phyloP scores from a whole-genome alignment of 2,797 vertebrate genomes.

The Lutjanus argentimaculatus region DNA sequence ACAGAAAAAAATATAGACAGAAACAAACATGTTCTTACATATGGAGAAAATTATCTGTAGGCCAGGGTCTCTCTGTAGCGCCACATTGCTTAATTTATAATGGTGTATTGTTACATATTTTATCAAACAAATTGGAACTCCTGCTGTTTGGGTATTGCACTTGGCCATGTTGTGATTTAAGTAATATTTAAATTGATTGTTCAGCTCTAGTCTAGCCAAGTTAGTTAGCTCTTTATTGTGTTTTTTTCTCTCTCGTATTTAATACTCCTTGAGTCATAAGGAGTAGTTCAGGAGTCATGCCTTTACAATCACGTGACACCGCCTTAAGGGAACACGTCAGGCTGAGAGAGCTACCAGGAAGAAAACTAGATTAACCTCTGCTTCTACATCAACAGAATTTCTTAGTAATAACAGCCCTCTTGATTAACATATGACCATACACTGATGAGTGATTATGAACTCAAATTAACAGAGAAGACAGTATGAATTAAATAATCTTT shows the following conservation, averaged over 20 bases:
- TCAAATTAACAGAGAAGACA: neutral
- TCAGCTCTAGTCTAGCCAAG: neutral
- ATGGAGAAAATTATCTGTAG: no score
- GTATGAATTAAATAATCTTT: neutral
- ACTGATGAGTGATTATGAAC: neutral
- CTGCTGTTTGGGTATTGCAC: no score
- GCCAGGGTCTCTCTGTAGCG: no score
- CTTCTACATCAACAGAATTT: neutral
- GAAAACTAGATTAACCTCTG: neutral
- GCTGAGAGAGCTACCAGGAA: constrained; percentile 9
- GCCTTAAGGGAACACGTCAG: constrained; percentile 13
- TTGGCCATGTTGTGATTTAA: no score
- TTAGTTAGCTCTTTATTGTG: neutral
- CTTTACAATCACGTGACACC: constrained; percentile 51
- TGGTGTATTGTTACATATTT: no score
- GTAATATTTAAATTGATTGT: no score
- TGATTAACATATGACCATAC: neutral
- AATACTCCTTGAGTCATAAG: constrained; percentile 27
- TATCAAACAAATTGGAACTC: no score
- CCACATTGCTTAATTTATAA: no score
- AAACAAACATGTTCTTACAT: no score
- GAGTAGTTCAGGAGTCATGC: constrained; percentile 28
- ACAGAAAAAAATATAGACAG: no score
- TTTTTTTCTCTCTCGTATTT: constrained; percentile 8
- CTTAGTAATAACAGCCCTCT: neutral